These are phyloP conservation scores for Halichoerus grypus DNA, from an alignment of 2,113 vertebrate species.

Conservation along the genomic window DNA sequence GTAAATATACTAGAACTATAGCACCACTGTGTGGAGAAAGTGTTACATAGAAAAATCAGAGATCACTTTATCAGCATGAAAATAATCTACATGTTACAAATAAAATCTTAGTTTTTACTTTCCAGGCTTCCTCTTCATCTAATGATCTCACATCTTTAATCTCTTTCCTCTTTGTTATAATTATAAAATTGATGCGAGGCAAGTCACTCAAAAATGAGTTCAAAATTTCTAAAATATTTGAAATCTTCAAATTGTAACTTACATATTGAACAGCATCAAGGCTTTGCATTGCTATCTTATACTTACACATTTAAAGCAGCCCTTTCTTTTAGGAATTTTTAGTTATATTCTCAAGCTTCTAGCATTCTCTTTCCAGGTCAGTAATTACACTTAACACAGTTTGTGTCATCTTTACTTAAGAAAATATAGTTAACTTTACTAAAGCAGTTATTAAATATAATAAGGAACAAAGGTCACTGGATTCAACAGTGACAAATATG, in stretches of 20 bases:
- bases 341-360: neutral
- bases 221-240: neutral
- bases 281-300: neutral
- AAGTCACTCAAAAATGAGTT: neutral
- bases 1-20: slow-evolving; percentile 56
- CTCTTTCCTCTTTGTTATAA: neutral
- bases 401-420: neutral
- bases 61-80: slow-evolving; percentile 9
- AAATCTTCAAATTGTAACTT: neutral
- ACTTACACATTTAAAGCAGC: neutral
- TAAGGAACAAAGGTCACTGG: neutral
- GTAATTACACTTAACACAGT: neutral
- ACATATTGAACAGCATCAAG: neutral
- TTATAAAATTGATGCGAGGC: neutral
- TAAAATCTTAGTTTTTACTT: slow-evolving; percentile 23
- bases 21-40: slow-evolving; percentile 79
- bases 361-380: neutral
- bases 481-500: neutral
- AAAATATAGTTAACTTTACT: neutral
- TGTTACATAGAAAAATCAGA: slow-evolving; percentile 16
- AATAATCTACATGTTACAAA: slow-evolving; percentile 2
- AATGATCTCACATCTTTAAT: neutral
- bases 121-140: neutral
- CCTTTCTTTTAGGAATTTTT: neutral
- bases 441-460: neutral